Evolutionary conservation across 2,113 vertebrate genomes (phyloP).

Genomic region (Aramus guarauna): DNA sequence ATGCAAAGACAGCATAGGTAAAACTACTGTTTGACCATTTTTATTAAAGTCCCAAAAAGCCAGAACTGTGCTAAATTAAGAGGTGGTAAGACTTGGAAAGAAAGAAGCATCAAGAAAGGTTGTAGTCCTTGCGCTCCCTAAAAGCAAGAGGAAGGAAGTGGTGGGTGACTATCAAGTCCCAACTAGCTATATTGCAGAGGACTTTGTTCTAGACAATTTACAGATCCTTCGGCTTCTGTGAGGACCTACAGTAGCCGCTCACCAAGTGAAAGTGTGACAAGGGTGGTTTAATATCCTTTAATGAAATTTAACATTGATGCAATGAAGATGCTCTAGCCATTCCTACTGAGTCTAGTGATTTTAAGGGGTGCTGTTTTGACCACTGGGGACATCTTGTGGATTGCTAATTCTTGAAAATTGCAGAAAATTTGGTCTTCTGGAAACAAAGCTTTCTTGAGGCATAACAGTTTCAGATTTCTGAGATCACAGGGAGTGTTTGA

Average conservation of each 20-base stretch:
- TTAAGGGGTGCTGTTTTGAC: neutral
- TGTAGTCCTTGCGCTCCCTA: neutral
- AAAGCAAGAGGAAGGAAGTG: neutral
- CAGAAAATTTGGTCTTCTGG: neutral
- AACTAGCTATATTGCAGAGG: neutral
- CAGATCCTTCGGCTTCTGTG: neutral
- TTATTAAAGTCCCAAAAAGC: neutral
- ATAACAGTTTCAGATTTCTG: neutral
- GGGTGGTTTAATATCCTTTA: neutral
- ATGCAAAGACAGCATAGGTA: neutral
- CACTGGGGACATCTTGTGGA: neutral
- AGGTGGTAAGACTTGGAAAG: neutral
- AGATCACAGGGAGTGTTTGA: neutral
- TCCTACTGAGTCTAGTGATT: neutral
- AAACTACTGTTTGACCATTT: slow-evolving; percentile 29
- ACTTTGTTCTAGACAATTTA: neutral
- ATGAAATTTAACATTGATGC: neutral
- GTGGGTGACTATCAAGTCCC: neutral
- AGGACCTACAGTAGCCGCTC: neutral
- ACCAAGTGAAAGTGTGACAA: neutral
- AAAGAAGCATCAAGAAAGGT: neutral
- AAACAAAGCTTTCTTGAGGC: neutral
- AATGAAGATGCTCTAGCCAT: neutral
- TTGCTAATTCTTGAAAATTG: neutral
- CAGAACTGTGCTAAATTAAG: neutral